Percentiles rank a stretch among this genome's conserved stretches.
Evolutionary conservation across 2,888 invertebrate species (phyloP).

Genomic region (Capitulum mitella): DNA sequence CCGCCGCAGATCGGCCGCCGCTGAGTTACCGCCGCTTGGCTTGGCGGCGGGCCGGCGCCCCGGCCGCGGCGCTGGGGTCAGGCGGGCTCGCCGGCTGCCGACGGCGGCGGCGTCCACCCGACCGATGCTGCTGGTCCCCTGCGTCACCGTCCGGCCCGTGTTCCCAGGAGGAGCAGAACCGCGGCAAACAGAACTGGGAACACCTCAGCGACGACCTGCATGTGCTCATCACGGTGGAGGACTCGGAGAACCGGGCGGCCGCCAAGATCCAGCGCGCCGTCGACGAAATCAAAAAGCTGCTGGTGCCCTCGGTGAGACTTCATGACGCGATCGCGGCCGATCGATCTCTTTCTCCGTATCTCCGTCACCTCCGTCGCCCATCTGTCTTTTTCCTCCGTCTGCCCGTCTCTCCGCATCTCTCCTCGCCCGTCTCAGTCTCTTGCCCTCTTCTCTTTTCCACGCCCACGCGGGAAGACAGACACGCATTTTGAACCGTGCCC

Average conservation of each 20-base stretch:
- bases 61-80: too few relatives aligned
- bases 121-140: too few relatives aligned
- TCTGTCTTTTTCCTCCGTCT: not conserved
- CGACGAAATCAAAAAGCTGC: conserved; percentile 94
- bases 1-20: too few relatives aligned
- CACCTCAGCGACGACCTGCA: conserved; percentile 98
- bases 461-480: conserved; percentile 97
- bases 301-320: conserved; percentile 45
- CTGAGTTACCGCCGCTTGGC: not conserved
- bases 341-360: too few relatives aligned
- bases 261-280: conserved; percentile 91
- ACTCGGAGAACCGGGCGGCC: conserved; percentile 93
- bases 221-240: conserved; percentile 96
- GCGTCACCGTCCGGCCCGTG: not conserved
- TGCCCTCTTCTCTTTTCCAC: conserved; percentile 25
- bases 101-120: too few relatives aligned
- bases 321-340: too few relatives aligned
- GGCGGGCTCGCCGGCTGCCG: too few relatives aligned
- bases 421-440: conserved; percentile 26
- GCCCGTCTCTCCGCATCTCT: not conserved
- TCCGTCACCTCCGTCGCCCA: not conserved
- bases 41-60: not conserved
- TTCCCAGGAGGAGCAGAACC: conserved; percentile 91
- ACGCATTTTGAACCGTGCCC: too few relatives aligned
- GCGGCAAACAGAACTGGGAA: conserved; percentile 99